Percentiles rank a stretch among this genome's conserved stretches.
These are phyloP conservation scores for Chaetophractus vellerosus DNA, from an alignment of 2,797 vertebrate species.

Conservation along the genomic window DNA sequence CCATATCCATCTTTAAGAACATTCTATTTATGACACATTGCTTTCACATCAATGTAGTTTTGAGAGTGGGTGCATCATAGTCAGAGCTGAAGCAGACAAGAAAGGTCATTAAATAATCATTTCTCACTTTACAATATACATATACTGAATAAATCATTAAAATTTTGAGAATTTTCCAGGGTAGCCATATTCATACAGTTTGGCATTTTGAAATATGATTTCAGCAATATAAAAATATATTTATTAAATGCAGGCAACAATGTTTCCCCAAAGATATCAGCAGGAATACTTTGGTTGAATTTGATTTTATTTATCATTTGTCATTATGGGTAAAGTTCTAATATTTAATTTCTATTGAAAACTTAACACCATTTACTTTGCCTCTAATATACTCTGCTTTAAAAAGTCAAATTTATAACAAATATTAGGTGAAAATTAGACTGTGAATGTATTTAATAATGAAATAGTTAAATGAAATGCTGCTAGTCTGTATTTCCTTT, in stretches of 20 bases:
- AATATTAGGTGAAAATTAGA: background rate
- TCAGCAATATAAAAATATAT: conserved; percentile 71
- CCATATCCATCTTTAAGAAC: conserved; percentile 26
- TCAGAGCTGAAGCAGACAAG: conserved; percentile 67
- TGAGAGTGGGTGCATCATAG: conserved; percentile 63
- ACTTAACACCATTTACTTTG: background rate
- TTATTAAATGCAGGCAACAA: conserved; percentile 65
- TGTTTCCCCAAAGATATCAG: conserved; percentile 26
- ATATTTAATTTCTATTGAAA: background rate
- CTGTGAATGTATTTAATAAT: conserved; percentile 26
- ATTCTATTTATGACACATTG: conserved; percentile 65
- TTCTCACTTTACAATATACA: conserved; percentile 76
- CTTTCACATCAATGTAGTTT: conserved; percentile 54
- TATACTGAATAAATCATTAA: conserved; percentile 73
- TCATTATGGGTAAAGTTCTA: conserved; percentile 1
- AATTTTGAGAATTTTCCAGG: conserved; percentile 76
- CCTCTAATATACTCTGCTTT: background rate
- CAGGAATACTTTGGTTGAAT: conserved; percentile 40
- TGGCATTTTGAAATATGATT: conserved; percentile 72
- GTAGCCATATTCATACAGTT: conserved; percentile 42
- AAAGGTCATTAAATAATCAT: conserved; percentile 80
- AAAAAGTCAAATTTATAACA: background rate
- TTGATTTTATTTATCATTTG: background rate
- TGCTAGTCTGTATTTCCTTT: background rate
- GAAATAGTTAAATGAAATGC: conserved; percentile 14